Conservation (phyloP, 2,797 vertebrate species). For the Sciaenops ocellatus region DNA sequence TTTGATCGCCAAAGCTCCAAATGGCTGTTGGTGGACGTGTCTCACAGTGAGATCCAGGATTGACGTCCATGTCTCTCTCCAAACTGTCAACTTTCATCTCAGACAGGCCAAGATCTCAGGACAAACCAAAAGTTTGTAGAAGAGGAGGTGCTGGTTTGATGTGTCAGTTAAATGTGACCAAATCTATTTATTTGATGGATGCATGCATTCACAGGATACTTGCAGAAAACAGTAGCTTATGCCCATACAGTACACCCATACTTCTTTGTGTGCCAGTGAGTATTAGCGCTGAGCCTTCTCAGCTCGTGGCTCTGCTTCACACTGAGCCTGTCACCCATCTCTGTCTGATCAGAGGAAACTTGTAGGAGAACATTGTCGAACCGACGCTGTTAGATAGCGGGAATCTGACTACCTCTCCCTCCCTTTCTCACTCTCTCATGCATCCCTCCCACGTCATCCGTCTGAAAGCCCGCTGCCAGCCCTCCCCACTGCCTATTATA, state of each 20-base stretch:
- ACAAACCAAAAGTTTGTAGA: background rate
- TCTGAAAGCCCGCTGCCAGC: slow-evolving; percentile 34
- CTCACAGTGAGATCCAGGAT: background rate
- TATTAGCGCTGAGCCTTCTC: slow-evolving; percentile 17
- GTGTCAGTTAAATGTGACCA: background rate
- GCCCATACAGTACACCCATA: background rate
- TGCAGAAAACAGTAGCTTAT: slow-evolving; percentile 21
- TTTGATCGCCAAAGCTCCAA: background rate
- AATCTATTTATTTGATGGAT: background rate
- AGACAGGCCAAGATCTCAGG: background rate
- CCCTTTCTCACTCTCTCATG: slow-evolving; percentile 38
- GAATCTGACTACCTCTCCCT: slow-evolving; percentile 18
- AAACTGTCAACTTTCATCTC: background rate
- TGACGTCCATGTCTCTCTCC: background rate
- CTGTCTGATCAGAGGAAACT: slow-evolving; percentile 54
- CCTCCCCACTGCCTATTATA: slow-evolving; percentile 34
- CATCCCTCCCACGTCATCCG: slow-evolving; percentile 57
- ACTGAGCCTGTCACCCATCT: slow-evolving; percentile 47
- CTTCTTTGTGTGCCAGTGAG: slow-evolving; percentile 4
- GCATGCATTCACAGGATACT: background rate
- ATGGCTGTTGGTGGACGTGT: background rate
- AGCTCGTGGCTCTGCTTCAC: slow-evolving; percentile 28
- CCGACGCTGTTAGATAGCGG: slow-evolving; percentile 32
- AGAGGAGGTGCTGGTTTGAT: background rate
- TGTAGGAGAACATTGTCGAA: slow-evolving; percentile 46